Percentiles rank a stretch among this genome's conserved stretches.
Evolutionary conservation across 2,888 invertebrate species (phyloP).

Genomic region (Cyclophora punctaria): DNA sequence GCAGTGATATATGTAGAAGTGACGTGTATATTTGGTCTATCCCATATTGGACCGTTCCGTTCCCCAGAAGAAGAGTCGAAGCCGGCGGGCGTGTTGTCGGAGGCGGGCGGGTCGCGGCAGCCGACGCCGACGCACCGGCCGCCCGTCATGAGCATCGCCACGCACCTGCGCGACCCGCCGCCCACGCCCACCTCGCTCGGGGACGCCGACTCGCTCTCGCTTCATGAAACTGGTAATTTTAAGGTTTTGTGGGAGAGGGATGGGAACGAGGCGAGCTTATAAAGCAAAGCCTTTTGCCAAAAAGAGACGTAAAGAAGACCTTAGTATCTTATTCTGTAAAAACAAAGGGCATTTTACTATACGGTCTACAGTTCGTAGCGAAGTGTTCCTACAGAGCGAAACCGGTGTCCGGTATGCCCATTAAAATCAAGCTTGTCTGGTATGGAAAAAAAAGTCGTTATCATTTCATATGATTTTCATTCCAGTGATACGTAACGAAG

Average conservation of each 20-base stretch:
- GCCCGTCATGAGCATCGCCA: slow-evolving; percentile 84
- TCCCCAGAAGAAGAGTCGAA: slow-evolving; percentile 51
- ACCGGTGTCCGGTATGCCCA: no score
- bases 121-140: slow-evolving; percentile 82
- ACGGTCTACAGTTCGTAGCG: no score
- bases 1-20: no score
- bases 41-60: no score
- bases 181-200: slow-evolving; percentile 63
- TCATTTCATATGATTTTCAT: background rate
- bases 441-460: no score
- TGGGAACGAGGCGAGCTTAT: background rate
- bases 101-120: slow-evolving; percentile 71
- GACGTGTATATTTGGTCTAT: no score
- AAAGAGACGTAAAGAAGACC: no score
- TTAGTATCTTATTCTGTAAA: no score
- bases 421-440: no score
- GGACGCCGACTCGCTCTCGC: slow-evolving; percentile 57
- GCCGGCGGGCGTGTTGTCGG: slow-evolving; percentile 50
- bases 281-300: background rate
- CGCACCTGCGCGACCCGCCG: slow-evolving; percentile 58
- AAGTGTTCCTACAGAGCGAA: no score
- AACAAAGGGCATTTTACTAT: no score
- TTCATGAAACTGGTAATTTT: slow-evolving; percentile 51
- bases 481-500: slow-evolving; percentile 49
- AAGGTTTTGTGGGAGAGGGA: background rate